Base-by-base conservation (phyloP, 2,113 vertebrate species). In the Nothobranchius kuhntae region DNA sequence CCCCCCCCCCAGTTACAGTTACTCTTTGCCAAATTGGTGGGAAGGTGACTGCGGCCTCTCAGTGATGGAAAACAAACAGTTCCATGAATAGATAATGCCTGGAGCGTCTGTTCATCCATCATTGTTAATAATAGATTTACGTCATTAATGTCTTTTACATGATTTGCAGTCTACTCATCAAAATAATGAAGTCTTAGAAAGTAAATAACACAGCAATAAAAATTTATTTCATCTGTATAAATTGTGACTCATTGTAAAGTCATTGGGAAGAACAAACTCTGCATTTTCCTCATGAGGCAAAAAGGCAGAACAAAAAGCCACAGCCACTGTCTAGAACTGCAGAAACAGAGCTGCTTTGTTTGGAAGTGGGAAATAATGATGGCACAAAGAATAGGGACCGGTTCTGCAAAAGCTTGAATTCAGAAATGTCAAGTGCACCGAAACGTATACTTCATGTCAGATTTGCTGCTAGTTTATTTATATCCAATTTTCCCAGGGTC, bases 181-280 rank as follows among this genome's bases (percentile, higher is more conserved):
- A 64, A 58, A 54, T 76, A 55, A 85, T 58, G 48, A 50, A 74
- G 70, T 38, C 56, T 67, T 47, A 58, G 48, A 73, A 59, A 74
- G 51, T 56, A 68, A 71, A 56, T 82, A 62, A 77, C 53, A 69
- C 56, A 42, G 67, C 53, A 13, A 74, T 69, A 73, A 75, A 77
- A 72, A 54, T 61, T 35, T 7, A 53, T 53, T 52, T 56, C 36
- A 58, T 64, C 7, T 13, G 62, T 55, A 21, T 21, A 61, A 56
- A 53, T 58, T 63, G 56, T 9, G 52, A 55, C 13, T 30, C 10
- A 60, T 55, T 56, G 38, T 68, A 54, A 53, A 50, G 55, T 58
- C 40, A 75, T 69, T 63, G 11, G 7, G 57, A 59, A 7, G 36
- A 7, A 50, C 3, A 13, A 61, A 40, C 50, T 26, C 50, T 42